Percentiles rank a stretch among this genome's conserved stretches.
phyloP scores from a whole-genome alignment of 2,888 invertebrate species.

The Eilema depressum region DNA sequence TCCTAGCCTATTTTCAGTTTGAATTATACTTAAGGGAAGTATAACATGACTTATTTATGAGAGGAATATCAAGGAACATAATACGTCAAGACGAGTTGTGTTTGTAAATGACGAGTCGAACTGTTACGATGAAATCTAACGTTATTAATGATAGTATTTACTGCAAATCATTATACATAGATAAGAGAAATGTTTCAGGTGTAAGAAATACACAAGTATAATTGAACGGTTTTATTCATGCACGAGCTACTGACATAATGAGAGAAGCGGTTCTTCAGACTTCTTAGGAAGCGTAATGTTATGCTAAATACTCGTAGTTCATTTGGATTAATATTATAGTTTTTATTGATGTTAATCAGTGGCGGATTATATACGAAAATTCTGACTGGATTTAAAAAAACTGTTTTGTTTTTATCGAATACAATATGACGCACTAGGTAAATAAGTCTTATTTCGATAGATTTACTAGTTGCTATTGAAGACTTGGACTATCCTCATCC shows the following conservation, averaged over 20 bases:
- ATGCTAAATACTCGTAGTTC: no score
- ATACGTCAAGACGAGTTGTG: conserved; percentile 8
- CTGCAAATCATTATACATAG: conserved; percentile 6
- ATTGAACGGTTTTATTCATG: background rate
- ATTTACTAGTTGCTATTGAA: no score
- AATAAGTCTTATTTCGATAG: no score
- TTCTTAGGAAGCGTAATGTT: no score
- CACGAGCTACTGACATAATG: background rate
- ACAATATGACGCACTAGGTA: no score
- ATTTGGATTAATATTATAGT: no score
- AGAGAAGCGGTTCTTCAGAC: background rate
- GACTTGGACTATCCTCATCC: no score
- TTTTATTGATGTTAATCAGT: no score
- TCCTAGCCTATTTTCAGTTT: background rate
- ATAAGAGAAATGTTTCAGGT: background rate
- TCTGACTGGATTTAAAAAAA: no score
- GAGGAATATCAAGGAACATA: background rate
- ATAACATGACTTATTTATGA: conserved; percentile 11
- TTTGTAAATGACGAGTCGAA: conserved; percentile 12
- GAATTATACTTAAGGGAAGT: background rate
- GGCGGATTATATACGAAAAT: no score
- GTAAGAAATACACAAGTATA: background rate
- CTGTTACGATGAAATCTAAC: conserved; percentile 15
- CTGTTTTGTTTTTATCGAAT: no score
- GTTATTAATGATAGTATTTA: conserved; percentile 11